phyloP scores from a whole-genome alignment of 2,113 vertebrate genomes.

The Dascyllus trimaculatus region DNA sequence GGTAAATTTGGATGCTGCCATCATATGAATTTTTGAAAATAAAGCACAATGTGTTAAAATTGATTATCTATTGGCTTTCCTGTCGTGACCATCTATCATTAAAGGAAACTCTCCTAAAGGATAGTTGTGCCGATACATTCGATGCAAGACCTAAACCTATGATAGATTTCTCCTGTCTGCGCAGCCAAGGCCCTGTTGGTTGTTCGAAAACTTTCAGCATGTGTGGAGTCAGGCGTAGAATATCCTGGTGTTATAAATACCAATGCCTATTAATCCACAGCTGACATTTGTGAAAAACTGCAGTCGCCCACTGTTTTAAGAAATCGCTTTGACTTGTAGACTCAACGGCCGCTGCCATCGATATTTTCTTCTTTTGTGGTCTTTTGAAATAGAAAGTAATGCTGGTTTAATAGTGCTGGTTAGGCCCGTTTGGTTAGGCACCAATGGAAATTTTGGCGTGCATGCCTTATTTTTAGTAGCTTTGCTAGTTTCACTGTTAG shows the following conservation, averaged over 20 bases:
- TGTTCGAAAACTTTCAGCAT: too few relatives aligned
- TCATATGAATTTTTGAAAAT: too few relatives aligned
- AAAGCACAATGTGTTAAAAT: neutral
- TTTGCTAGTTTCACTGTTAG: neutral
- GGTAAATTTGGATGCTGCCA: too few relatives aligned
- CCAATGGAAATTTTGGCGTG: neutral
- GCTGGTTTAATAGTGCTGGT: too few relatives aligned
- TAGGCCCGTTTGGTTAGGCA: too few relatives aligned
- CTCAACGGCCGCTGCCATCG: too few relatives aligned
- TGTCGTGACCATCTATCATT: conserved; percentile 19
- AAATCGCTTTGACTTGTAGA: neutral
- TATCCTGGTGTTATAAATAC: neutral
- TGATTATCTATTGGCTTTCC: conserved; percentile 17
- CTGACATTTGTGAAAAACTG: too few relatives aligned
- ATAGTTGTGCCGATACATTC: conserved; percentile 7
- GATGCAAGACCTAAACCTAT: neutral
- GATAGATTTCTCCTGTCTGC: neutral
- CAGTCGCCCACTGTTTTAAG: neutral
- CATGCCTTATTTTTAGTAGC: neutral
- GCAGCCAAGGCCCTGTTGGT: neutral
- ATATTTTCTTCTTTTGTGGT: too few relatives aligned
- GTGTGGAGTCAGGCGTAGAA: neutral
- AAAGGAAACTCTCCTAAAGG: conserved; percentile 6
- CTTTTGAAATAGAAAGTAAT: too few relatives aligned
- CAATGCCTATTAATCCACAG: neutral